Evolutionary conservation across 2,888 invertebrate genomes (phyloP), one percentile per base, ranked within the genome.

Genomic region (Caradrina clavipalpis): DNA sequence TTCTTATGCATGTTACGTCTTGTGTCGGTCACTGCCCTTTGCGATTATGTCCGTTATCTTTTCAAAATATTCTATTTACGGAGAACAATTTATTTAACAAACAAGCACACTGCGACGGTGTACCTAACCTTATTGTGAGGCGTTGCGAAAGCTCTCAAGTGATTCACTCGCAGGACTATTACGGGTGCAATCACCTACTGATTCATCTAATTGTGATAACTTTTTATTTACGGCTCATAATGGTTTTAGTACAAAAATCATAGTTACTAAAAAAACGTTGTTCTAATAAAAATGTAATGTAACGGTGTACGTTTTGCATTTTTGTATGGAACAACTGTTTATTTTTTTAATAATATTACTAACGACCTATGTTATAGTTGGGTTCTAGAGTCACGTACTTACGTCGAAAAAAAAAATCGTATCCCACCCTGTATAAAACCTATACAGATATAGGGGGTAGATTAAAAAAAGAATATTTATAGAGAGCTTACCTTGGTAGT

Each of bases 401-500:
- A 7, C 8, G 8, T 35, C n/a, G 35, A 1, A 8, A 35, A 8
- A 35, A 35, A 8, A 8, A 8, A 8, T 35, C 35, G 35, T 35
- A 35, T 35, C 8, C 35, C 8, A 35, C 35, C 8, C 35, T 1
- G 35, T 35, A 35, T 35, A 51, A 3, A 26, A 22, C 54, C 5
- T 54, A 49, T 2, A 13, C 5, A 42, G n/a, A 7, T 15, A n/a
- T 1, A 7, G 39, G 11, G 17, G 17, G 15, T 17, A n/a, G 26
- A 21, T 10, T 31, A 1, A 0, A n/a, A 26, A n/a, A 31, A 17
- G 17, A 11, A 11, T 13, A 10, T 6, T 4, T 3, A n/a, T n/a
- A n/a, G 11, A 31, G 31, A 3, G 51, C 87, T 88, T 90, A 97
- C 97, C 97, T 96, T 97, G 97, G 83, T 96, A 97, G 90, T 97